Conservation (phyloP, 2,888 invertebrate genomes). For the Drosophila atroscutellata region DNA sequence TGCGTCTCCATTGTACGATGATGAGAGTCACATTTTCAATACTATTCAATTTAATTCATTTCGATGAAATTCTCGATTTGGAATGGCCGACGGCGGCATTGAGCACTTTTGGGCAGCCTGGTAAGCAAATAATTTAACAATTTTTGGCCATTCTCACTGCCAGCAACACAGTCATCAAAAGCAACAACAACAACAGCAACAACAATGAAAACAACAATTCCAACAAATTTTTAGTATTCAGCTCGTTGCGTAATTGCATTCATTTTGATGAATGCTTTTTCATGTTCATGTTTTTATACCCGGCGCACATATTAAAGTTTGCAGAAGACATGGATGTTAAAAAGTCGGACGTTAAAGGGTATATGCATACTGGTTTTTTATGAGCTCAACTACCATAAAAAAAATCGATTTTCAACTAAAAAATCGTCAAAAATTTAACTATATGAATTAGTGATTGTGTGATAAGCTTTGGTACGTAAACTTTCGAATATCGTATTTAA, state of each 20-base stretch:
- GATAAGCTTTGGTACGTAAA: background rate
- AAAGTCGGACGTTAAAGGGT: background rate
- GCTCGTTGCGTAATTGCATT: constrained; percentile 69
- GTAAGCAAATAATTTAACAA: constrained; percentile 63
- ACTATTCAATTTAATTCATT: constrained; percentile 57
- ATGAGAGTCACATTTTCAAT: constrained; percentile 39
- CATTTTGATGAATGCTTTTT: constrained; percentile 52
- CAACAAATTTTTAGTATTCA: constrained; percentile 47
- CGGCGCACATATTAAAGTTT: background rate
- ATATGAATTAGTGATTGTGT: background rate
- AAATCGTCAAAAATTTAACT: background rate
- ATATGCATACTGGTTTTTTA: too few species aligned
- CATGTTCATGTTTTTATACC: constrained; percentile 13
- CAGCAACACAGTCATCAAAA: constrained; percentile 29
- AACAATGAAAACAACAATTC: constrained; percentile 1
- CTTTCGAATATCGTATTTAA: background rate
- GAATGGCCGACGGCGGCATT: constrained; percentile 34
- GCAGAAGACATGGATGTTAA: background rate
- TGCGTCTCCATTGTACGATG: constrained; percentile 25
- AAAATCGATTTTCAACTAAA: background rate
- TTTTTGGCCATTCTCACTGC: constrained; percentile 45
- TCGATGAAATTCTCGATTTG: constrained; percentile 34
- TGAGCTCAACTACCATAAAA: background rate
- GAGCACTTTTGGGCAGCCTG: constrained; percentile 23
- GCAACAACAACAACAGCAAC: constrained; percentile 10